Percentiles rank a stretch among this genome's conserved stretches.
These are phyloP conservation scores for Poeciliopsis infans DNA, from an alignment of 2,797 vertebrate species.

Conservation along the genomic window DNA sequence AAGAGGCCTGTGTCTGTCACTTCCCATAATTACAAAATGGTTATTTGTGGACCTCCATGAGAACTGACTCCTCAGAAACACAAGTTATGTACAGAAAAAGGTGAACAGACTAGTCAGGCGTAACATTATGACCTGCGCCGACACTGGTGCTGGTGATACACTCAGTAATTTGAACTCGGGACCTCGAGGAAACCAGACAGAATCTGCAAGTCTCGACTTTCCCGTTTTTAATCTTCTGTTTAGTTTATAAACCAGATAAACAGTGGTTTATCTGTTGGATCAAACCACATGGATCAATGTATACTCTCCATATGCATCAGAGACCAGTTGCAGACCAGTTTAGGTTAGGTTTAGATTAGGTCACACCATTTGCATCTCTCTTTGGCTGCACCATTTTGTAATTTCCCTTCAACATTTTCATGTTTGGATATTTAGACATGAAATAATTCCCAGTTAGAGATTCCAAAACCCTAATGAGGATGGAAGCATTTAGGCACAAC, in stretches of 20 bases:
- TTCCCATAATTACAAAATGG: not conserved
- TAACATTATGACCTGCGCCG: not conserved
- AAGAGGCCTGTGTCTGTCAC: not conserved
- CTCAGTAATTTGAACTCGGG: not conserved
- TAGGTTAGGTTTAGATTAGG: not conserved
- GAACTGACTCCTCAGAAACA: not conserved
- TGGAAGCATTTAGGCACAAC: not conserved
- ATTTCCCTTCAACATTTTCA: not conserved
- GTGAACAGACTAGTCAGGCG: not conserved
- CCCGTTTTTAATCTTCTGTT: no score
- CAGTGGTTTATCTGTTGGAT: not conserved
- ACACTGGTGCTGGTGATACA: not conserved
- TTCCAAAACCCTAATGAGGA: not conserved
- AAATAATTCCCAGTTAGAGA: not conserved
- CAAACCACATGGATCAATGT: not conserved
- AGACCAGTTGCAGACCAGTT: not conserved
- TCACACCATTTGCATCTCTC: not conserved
- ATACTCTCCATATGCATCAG: not conserved
- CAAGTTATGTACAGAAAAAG: not conserved
- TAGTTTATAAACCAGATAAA: no score
- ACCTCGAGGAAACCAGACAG: no score
- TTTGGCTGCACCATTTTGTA: not conserved
- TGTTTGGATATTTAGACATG: not conserved
- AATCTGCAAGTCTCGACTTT: no score
- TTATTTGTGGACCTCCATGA: not conserved